phyloP scores from a whole-genome alignment of 2,113 vertebrate genomes.

The Paramisgurnus dabryanus region DNA sequence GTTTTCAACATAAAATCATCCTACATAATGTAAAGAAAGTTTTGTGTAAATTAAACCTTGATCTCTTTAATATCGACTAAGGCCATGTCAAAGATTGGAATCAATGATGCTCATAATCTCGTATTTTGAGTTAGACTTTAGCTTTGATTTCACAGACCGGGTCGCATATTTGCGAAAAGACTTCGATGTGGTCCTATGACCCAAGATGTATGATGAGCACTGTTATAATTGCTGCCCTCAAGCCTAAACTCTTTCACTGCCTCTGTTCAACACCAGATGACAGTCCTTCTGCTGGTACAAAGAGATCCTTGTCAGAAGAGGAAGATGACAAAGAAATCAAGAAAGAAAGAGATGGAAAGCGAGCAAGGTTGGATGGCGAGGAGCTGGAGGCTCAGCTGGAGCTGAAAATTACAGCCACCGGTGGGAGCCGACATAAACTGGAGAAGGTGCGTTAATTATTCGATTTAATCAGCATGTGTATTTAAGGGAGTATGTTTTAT shows the following conservation, averaged over 20 bases:
- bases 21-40: no score
- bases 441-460: conserved; percentile 79
- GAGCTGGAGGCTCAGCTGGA: conserved; percentile 88
- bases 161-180: no score
- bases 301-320: conserved; percentile 69
- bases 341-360: conserved; percentile 69
- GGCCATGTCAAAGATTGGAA: no score
- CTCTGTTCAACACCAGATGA: conserved; percentile 45
- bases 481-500: no score
- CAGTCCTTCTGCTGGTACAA: conserved; percentile 63
- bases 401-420: conserved; percentile 89
- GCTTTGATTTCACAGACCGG: no score
- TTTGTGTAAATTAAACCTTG: no score
- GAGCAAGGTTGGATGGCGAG: conserved; percentile 70
- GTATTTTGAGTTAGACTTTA: no score
- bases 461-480: no score
- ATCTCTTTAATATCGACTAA: no score
- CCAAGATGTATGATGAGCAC: no score
- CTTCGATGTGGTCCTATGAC: background rate
- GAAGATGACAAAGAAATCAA: conserved; percentile 46
- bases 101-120: no score
- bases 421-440: conserved; percentile 84
- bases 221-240: background rate
- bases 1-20: no score
- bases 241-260: background rate